Base-by-base conservation (phyloP, 2,888 invertebrate genomes). In the Xanthorhoe designata region DNA sequence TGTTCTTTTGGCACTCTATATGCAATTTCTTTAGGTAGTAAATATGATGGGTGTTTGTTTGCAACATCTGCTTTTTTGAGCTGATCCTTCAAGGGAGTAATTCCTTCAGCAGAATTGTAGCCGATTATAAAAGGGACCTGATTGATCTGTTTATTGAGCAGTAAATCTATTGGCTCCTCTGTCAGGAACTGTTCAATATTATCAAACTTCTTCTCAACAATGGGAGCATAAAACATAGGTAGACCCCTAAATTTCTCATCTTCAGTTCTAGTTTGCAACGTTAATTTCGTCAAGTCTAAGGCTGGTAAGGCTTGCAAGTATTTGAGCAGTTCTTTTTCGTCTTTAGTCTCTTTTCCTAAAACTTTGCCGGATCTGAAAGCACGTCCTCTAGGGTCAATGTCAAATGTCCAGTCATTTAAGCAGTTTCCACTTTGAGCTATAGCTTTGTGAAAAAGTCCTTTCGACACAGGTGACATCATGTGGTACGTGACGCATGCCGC, bases 401-500 rank as follows among this genome's bases (percentile, higher is more conserved):
- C 55, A 9, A 51, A 50, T 3, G 59, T 19, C 66, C 62, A 66
- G 59, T 66, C 66, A 8, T 35, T 45, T 5, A 55, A 51, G 7
- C 62, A 62, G 13, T 59, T 51, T 9, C 92, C 91, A 68, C 91
- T 91, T 70, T 90, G 90, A 13, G 89, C 64, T 19, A 92, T 91
- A 1, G 82, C 89, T 77, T 78, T 87, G 15, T 88, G 78, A 69
- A 90, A 90, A 5, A 92, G 75, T 1, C 87, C 90, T 38, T 32
- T 32, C 0, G 66, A 61, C 53, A 58, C 54, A 6, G 66, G 66
- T 2, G 66, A 61, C 0, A 56, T 24, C 55, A 66, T 57, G 52
- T 66, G 66, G 49, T 57, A 57, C 0, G 57, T 53, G 7, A 58
- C 47, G 57, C 71, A 0, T 88, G 83, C 81, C 1, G 80, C 90